Evolutionary conservation across 2,113 vertebrate species (phyloP).

Genomic region (Miniopterus natalensis): DNA sequence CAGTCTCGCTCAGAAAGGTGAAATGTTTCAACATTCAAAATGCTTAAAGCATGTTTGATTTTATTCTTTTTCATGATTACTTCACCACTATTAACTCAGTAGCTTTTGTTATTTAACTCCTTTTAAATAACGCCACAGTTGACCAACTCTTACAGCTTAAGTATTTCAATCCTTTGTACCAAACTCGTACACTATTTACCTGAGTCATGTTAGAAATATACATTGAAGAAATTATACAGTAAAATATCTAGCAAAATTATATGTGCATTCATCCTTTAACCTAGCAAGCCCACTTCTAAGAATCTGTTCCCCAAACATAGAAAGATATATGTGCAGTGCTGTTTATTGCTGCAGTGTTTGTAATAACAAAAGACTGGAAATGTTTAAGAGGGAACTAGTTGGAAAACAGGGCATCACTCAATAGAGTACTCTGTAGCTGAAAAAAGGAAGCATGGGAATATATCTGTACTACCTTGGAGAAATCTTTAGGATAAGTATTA

Average conservation of each 20-base stretch:
- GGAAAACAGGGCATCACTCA: slow-evolving; percentile 1
- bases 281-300: neutral
- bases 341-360: slow-evolving; percentile 49
- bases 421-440: neutral
- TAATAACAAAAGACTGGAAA: slow-evolving; percentile 19
- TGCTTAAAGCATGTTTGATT: slow-evolving; percentile 68
- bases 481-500: slow-evolving; percentile 34
- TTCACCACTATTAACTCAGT: slow-evolving; percentile 47
- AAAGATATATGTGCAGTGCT: neutral
- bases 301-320: slow-evolving; percentile 4
- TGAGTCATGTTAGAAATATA: slow-evolving; percentile 73
- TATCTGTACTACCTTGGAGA: slow-evolving; percentile 44
- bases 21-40: slow-evolving; percentile 77
- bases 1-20: slow-evolving; percentile 99
- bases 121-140: slow-evolving; percentile 69
- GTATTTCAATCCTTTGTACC: slow-evolving; percentile 73
- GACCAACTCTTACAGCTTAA: slow-evolving; percentile 69
- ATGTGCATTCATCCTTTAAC: slow-evolving; percentile 69
- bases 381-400: slow-evolving; percentile 22
- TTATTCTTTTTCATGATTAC: slow-evolving; percentile 73
- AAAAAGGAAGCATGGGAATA: slow-evolving; percentile 14
- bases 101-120: slow-evolving; percentile 68
- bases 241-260: slow-evolving; percentile 72
- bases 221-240: slow-evolving; percentile 67
- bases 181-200: slow-evolving; percentile 20